These are phyloP conservation scores for Euplexia lucipara DNA, from an alignment of 2,888 invertebrate genomes.

Conservation along the genomic window DNA sequence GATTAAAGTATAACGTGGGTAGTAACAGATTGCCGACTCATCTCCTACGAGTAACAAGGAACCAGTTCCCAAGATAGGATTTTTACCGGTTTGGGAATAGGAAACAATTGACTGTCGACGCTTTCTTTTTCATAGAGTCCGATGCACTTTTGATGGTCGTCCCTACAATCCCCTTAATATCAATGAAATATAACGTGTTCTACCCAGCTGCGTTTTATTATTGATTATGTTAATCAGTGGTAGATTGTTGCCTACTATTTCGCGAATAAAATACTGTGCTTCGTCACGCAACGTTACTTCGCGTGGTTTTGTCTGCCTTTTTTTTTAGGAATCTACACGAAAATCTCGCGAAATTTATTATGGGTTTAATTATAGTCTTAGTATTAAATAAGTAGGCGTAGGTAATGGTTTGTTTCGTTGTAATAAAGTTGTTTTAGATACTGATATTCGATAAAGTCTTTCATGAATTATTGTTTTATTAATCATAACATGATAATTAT, in stretches of 20 bases:
- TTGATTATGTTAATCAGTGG: conserved; percentile 77
- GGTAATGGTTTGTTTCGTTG: conserved; percentile 11
- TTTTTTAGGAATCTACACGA: conserved; percentile 36
- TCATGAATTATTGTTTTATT: not conserved
- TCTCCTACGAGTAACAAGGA: conserved; percentile 25
- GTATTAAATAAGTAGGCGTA: conserved; percentile 5
- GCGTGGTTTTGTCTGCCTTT: conserved; percentile 50
- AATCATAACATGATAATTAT: conserved; percentile 1
- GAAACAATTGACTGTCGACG: conserved; percentile 35
- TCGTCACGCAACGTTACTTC: conserved; percentile 74
- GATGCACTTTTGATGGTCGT: conserved; percentile 1
- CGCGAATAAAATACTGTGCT: conserved; percentile 72
- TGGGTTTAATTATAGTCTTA: conserved; percentile 38
- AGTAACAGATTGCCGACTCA: conserved; percentile 51
- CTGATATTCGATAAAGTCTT: not conserved
- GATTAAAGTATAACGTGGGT: conserved; percentile 37
- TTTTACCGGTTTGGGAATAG: conserved; percentile 9
- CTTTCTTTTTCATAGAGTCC: conserved; percentile 34
- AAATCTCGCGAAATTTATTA: conserved; percentile 31
- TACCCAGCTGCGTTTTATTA: conserved; percentile 71
- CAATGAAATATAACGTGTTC: conserved; percentile 55
- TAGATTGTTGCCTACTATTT: conserved; percentile 69
- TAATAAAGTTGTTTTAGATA: conserved; percentile 10
- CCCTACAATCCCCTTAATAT: conserved; percentile 24
- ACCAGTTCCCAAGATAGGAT: conserved; percentile 41